phyloP scores from a whole-genome alignment of 2,797 vertebrate genomes.

The Amblyopsis hoosieri region DNA sequence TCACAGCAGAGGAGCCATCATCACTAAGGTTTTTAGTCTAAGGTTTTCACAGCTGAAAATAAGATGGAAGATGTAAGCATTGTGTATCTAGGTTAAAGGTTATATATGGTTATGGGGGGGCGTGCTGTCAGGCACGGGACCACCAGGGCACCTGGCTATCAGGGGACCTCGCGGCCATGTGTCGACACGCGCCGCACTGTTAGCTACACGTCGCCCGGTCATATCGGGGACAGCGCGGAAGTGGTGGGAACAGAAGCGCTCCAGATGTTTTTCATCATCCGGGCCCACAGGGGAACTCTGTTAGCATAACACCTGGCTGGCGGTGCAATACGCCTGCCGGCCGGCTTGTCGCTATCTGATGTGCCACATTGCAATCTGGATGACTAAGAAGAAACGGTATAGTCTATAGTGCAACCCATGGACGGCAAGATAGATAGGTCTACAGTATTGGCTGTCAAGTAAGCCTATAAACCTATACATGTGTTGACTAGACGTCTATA shows the following conservation, averaged over 20 bases:
- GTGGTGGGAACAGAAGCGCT: conserved; percentile 80
- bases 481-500: no score
- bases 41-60: conserved; percentile 53
- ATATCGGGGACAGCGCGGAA: conserved; percentile 81
- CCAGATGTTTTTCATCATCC: conserved; percentile 84
- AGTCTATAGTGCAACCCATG: conserved; percentile 23
- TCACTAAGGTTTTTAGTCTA: conserved; percentile 11
- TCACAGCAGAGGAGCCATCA: conserved; percentile 46
- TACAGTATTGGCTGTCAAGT: conserved; percentile 28
- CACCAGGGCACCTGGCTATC: conserved; percentile 69
- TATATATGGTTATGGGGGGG: conserved; percentile 9
- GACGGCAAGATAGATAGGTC: conserved; percentile 11
- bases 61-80: conserved; percentile 48
- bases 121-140: conserved; percentile 66
- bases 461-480: conserved; percentile 4
- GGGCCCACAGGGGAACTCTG: conserved; percentile 80
- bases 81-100: conserved; percentile 17
- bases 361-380: conserved; percentile 57
- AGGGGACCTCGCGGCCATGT: conserved; percentile 80
- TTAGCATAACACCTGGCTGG: conserved; percentile 81
- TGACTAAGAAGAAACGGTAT: conserved; percentile 49
- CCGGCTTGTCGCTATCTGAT: conserved; percentile 26
- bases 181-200: conserved; percentile 80
- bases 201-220: conserved; percentile 81
- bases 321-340: conserved; percentile 59